phyloP scores from a whole-genome alignment of 2,888 invertebrate species.

The Crocallis elinguaria region DNA sequence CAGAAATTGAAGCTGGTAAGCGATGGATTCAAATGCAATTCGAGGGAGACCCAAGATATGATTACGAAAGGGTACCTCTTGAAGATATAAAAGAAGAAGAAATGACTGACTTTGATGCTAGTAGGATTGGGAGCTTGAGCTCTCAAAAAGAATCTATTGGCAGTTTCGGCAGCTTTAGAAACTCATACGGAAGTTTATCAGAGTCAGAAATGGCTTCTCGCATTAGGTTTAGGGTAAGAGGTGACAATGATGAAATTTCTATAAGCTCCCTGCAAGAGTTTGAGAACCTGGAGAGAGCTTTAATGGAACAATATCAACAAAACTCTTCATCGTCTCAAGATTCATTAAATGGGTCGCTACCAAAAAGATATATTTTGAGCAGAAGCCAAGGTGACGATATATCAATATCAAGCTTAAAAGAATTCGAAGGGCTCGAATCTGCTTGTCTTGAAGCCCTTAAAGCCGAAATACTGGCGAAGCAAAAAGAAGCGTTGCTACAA shows the following conservation, averaged over 20 bases:
- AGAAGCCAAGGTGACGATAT: conserved; percentile 93
- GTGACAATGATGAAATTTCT: conserved; percentile 96
- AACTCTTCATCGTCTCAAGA: conserved; percentile 93
- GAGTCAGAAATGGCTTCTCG: conserved; percentile 94
- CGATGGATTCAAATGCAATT: conserved; percentile 96
- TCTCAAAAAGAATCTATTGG: conserved; percentile 92
- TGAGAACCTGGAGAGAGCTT: conserved; percentile 94
- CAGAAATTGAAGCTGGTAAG: conserved; percentile 89
- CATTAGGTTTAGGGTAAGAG: conserved; percentile 92
- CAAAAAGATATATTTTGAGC: conserved; percentile 88
- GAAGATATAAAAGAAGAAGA: conserved; percentile 98
- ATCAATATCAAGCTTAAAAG: conserved; percentile 94
- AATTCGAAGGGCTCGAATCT: conserved; percentile 96
- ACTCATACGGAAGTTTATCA: conserved; percentile 95
- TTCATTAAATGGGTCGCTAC: conserved; percentile 92
- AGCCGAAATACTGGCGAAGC: conserved; percentile 92
- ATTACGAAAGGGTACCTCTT: conserved; percentile 92
- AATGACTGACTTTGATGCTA: conserved; percentile 93
- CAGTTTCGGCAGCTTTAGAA: conserved; percentile 92
- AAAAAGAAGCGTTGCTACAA: conserved; percentile 91
- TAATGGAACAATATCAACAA: conserved; percentile 91
- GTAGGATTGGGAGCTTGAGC: conserved; percentile 90
- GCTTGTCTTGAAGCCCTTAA: conserved; percentile 93
- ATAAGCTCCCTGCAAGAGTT: conserved; percentile 97
- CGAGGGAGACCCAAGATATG: conserved; percentile 90